Evolutionary conservation across 2,888 invertebrate species (phyloP), one percentile per base, ranked within the genome.

Genomic region (Cephus runcator): DNA sequence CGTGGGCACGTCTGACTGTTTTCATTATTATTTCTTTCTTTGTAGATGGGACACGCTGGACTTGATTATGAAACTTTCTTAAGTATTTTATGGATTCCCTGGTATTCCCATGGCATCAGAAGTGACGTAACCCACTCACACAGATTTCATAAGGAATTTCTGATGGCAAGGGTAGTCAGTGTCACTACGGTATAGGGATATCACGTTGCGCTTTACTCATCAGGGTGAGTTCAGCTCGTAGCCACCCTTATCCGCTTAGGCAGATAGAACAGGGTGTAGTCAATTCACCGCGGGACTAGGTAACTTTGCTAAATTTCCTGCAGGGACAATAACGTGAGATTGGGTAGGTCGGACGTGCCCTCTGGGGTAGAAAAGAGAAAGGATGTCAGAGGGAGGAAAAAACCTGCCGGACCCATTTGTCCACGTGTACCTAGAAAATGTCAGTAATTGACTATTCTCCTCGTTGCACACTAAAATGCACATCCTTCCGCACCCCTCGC

Each of bases 381-480:
- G 56, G 23, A 56, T 56, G 23, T 23, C 56, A 9, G 23, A 56
- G 56, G 56, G 56, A 23, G 56, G 56, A 9, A 23, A 23, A 23
- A 56, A 56, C 56, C 56, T 56, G 56, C 56, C 23, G 56, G 56
- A 56, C 56, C 56, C 23, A 56, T 23, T 56, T 56, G 56, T 56
- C 75, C 40, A 76, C 34, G 35, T 31, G 71, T 75, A 23, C 69
- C 71, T 74, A 35, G 75, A 71, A 23, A 69, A 77, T 78, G 78
- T 73, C 81, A 81, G 81, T 88, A 86, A 88, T 88, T 87, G 86
- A 86, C 87, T 86, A 86, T 86, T 87, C 84, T 84, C 79, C 76
- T 82, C 80, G 78, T 35, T 69, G 77, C 82, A 81, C 76, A 83
- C 86, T 79, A 74, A 85, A 83, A 77, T 82, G 81, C 80, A 76